Evolutionary conservation across 2,113 vertebrate genomes (phyloP).

Genomic region (Macquaria australasica): DNA sequence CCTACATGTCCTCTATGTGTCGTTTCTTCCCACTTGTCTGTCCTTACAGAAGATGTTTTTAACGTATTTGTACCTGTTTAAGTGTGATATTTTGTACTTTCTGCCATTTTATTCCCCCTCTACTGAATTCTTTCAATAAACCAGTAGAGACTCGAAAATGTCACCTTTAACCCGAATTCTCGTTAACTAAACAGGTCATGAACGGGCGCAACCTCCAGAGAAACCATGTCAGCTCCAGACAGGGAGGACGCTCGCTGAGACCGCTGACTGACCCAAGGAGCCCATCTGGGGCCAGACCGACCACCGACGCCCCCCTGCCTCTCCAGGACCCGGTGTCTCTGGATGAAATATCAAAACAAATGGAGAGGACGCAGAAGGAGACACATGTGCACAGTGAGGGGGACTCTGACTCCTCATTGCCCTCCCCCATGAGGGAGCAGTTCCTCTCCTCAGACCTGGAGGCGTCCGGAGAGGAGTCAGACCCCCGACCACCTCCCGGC

Average conservation of each 20-base stretch:
- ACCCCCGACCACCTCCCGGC: slow-evolving; percentile 52
- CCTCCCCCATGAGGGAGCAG: slow-evolving; percentile 72
- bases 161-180: not conserved
- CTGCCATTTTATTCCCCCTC: too few species aligned
- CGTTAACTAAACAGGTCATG: slow-evolving; percentile 62
- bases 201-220: slow-evolving; percentile 72
- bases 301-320: slow-evolving; percentile 6
- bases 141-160: not conserved
- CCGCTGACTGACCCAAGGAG: slow-evolving; percentile 74
- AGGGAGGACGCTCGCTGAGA: slow-evolving; percentile 42
- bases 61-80: not conserved
- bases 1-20: too few species aligned
- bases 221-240: slow-evolving; percentile 31
- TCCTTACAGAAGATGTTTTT: not conserved
- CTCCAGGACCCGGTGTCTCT: not conserved
- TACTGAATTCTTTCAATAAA: not conserved
- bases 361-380: slow-evolving; percentile 36
- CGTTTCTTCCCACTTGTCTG: not conserved
- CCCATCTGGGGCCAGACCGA: slow-evolving; percentile 73
- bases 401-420: slow-evolving; percentile 74
- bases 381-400: slow-evolving; percentile 47
- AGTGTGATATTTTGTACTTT: too few species aligned
- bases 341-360: slow-evolving; percentile 29
- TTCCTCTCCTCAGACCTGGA: slow-evolving; percentile 74
- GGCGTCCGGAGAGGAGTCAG: slow-evolving; percentile 78